A percentile compares a stretch with the other conserved stretches of the same genome.
Conservation (phyloP, 1,140 invertebrate genomes). For the Bombus sylvicola region DNA sequence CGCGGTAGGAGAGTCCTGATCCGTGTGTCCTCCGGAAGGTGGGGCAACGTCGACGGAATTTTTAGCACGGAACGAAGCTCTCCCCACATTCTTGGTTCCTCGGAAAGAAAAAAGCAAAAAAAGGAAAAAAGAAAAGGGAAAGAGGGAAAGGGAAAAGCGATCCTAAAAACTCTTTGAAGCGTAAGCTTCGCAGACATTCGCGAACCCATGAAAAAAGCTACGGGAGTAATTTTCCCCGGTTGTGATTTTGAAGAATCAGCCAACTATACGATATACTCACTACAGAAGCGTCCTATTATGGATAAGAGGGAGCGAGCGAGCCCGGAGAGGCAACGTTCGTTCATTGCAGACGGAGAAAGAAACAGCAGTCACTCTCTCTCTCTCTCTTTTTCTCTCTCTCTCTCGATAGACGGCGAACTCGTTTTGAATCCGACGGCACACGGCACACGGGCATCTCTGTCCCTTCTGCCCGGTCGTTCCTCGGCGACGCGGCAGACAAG, state of each 20-base stretch:
- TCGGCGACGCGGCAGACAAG: constrained; percentile 44
- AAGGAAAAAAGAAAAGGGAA: too few relatives aligned
- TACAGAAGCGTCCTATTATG: constrained; percentile 44
- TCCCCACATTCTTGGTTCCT: not conserved
- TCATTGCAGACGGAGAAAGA: not conserved
- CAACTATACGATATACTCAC: constrained; percentile 27
- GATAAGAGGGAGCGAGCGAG: not conserved
- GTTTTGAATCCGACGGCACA: constrained; percentile 42
- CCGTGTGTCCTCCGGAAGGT: not conserved
- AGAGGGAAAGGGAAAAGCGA: not conserved
- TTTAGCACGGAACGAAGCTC: constrained; percentile 3
- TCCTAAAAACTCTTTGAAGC: constrained; percentile 24
- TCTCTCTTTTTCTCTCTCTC: not conserved
- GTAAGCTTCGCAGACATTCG: not conserved
- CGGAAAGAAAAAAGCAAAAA: not conserved
- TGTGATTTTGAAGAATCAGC: constrained; percentile 50
- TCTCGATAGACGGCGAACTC: constrained; percentile 58
- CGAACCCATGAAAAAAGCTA: constrained; percentile 18
- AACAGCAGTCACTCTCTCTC: not conserved
- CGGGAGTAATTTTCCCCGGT: constrained; percentile 45
- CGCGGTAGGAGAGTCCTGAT: not conserved
- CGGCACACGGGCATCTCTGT: constrained; percentile 24
- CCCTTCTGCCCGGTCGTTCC: constrained; percentile 32
- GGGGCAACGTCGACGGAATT: not conserved
- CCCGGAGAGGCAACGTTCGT: not conserved